These are phyloP conservation scores for Daphoenositta chrysoptera DNA, from an alignment of 2,113 vertebrate genomes.

Conservation along the genomic window DNA sequence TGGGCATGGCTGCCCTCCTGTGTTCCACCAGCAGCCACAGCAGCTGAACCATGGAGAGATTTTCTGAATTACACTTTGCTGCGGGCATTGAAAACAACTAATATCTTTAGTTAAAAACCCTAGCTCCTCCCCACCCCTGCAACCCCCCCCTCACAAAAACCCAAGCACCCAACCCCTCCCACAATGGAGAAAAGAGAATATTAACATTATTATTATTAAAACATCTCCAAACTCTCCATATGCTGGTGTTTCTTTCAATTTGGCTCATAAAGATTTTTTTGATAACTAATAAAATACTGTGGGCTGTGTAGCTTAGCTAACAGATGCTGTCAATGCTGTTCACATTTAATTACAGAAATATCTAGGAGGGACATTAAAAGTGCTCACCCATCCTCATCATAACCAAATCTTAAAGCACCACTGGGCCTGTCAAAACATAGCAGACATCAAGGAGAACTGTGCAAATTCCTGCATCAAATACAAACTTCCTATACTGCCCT, in stretches of 20 bases:
- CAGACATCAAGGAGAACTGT: background rate
- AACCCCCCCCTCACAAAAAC: fast-evolving
- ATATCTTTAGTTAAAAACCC: background rate
- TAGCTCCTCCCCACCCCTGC: no score
- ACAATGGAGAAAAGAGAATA: background rate
- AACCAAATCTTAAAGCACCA: background rate
- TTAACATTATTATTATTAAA: background rate
- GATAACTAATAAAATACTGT: background rate
- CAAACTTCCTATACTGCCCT: background rate
- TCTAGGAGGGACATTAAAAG: background rate
- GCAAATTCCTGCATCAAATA: background rate
- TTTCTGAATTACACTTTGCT: background rate
- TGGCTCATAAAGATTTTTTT: background rate
- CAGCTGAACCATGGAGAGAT: background rate
- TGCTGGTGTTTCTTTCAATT: background rate
- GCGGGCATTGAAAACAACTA: background rate
- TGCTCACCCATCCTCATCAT: background rate
- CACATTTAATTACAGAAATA: background rate
- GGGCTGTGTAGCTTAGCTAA: background rate
- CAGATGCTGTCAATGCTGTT: background rate
- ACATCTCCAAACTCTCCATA: background rate
- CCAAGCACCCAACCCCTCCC: no score
- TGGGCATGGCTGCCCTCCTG: background rate
- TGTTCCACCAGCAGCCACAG: background rate
- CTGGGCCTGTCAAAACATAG: background rate